Evolutionary conservation across 2,113 vertebrate genomes (phyloP).

Genomic region (Pelodiscus sinensis): DNA sequence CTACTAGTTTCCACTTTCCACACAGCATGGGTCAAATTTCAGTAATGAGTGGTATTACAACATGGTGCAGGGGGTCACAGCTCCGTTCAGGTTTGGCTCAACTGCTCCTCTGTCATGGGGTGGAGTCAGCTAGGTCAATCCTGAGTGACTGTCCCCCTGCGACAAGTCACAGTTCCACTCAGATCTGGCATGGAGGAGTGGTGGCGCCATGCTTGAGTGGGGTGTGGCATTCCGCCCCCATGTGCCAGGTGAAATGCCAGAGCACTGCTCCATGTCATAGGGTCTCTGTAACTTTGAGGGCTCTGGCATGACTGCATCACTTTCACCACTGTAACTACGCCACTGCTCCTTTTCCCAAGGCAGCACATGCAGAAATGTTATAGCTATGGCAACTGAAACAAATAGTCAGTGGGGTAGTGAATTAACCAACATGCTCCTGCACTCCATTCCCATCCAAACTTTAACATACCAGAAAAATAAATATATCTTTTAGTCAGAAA

Average conservation of each 20-base stretch:
- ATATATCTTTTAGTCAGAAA: background rate
- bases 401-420: background rate
- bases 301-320: background rate
- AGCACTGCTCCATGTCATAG: background rate
- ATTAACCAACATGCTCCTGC: background rate
- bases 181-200: background rate
- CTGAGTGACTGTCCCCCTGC: background rate
- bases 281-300: background rate
- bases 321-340: background rate
- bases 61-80: background rate
- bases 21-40: background rate
- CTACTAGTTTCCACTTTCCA: background rate
- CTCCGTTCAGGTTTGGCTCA: background rate
- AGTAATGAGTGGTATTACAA: background rate
- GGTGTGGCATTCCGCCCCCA: background rate
- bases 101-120: background rate
- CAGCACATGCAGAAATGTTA: conserved; percentile 21
- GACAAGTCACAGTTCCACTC: background rate
- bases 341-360: conserved; percentile 37
- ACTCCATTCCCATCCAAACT: background rate
- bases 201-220: too few species aligned
- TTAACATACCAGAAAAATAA: background rate
- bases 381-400: background rate
- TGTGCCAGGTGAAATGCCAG: background rate
- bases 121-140: background rate